A percentile compares a stretch with the other conserved stretches of the same genome.
Evolutionary conservation across 1,140 invertebrate genomes (phyloP).

Genomic region (Medauroidea extradentata): DNA sequence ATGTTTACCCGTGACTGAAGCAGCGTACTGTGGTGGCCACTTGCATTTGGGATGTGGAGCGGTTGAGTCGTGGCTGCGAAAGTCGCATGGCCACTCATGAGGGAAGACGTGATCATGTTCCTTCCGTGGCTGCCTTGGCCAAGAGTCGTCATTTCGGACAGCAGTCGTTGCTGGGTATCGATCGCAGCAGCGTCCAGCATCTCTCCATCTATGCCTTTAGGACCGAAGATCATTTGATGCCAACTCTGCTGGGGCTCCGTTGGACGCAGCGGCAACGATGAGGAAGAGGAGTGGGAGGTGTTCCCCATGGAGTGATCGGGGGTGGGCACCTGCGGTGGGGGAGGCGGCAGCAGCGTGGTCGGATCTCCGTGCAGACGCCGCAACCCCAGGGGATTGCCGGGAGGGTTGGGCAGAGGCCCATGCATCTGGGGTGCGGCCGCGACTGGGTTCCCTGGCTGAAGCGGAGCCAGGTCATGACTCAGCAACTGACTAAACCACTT

Average conservation of each 20-base stretch:
- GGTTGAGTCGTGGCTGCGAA: neutral
- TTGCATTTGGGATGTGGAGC: conserved; percentile 2
- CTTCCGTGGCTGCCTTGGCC: neutral
- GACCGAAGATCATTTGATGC: conserved; percentile 14
- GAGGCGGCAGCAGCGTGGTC: neutral
- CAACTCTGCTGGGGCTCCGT: neutral
- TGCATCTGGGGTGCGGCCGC: no score
- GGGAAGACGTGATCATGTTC: neutral
- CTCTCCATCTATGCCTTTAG: neutral
- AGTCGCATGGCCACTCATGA: neutral
- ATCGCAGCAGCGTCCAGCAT: neutral
- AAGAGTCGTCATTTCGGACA: conserved; percentile 7
- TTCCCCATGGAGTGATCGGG: neutral
- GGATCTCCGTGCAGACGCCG: no score
- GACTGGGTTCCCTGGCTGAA: neutral
- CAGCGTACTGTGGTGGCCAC: neutral
- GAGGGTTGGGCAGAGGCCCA: no score
- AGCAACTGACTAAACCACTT: conserved; percentile 9
- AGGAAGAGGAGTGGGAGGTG: neutral
- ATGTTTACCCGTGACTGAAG: neutral
- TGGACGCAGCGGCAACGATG: neutral
- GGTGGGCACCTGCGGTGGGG: neutral
- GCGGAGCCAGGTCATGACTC: neutral
- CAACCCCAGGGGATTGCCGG: no score
- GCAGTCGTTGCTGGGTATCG: conserved; percentile 2